Conservation (phyloP, 2,888 invertebrate species). For the Toxonevra muliebris region DNA sequence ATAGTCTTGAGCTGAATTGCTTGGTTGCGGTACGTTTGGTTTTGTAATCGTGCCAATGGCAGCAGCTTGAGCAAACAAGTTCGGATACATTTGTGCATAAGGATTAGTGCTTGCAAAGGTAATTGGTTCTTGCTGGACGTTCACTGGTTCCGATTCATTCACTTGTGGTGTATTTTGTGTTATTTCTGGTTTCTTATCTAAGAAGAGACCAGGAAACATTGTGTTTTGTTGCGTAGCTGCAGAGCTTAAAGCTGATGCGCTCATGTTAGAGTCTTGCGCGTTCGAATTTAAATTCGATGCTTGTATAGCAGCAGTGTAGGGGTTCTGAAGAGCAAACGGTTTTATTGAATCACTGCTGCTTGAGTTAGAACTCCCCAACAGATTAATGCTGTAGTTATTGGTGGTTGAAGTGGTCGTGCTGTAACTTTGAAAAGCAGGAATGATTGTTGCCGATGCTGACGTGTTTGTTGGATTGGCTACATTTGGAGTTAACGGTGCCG, state of each 20-base stretch:
- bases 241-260: slow-evolving; percentile 16
- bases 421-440: slow-evolving; percentile 49
- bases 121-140: slow-evolving; percentile 46
- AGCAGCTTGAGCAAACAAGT: slow-evolving; percentile 52
- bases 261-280: slow-evolving; percentile 30
- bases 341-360: slow-evolving; percentile 33
- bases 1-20: slow-evolving; percentile 21
- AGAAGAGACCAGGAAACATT: slow-evolving; percentile 40
- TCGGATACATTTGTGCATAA: slow-evolving; percentile 59
- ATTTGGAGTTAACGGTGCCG: slow-evolving; percentile 29
- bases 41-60: slow-evolving; percentile 27
- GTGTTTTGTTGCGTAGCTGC: slow-evolving; percentile 24
- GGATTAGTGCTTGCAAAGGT: slow-evolving; percentile 59
- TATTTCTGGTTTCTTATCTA: slow-evolving; percentile 37
- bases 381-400: slow-evolving; percentile 51
- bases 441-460: slow-evolving; percentile 14
- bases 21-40: slow-evolving; percentile 15
- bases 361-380: slow-evolving; percentile 32
- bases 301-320: slow-evolving; percentile 46
- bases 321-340: slow-evolving; percentile 49
- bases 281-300: slow-evolving; percentile 32
- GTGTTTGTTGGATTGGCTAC: slow-evolving; percentile 10
- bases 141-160: slow-evolving; percentile 5
- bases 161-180: neutral
- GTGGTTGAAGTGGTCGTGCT: slow-evolving; percentile 42